Conservation (phyloP, 64 coral and sea anemone genomes). For the Stichodactyla helianthus region DNA sequence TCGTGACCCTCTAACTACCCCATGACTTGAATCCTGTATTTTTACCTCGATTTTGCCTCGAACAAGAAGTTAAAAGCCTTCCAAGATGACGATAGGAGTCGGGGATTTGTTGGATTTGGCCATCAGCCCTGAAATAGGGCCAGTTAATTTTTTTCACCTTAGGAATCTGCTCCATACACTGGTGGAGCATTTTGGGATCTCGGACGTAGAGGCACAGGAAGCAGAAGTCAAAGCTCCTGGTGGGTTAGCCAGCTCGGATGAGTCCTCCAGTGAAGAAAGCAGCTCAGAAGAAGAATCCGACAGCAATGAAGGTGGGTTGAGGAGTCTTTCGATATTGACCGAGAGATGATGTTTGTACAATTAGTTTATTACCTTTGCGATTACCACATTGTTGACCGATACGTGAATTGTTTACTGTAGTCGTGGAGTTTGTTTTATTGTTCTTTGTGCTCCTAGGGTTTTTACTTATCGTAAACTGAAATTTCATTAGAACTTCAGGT, state of each 20-base stretch:
- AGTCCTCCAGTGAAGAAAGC: constrained; percentile 40
- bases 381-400: constrained; percentile 15
- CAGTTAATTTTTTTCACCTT: constrained; percentile 92
- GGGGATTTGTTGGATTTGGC: constrained; percentile 79
- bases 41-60: background rate
- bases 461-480: background rate
- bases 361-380: constrained; percentile 21
- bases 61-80: background rate
- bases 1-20: background rate
- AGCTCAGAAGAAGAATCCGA: constrained; percentile 30
- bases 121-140: constrained; percentile 88
- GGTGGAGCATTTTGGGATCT: constrained; percentile 78
- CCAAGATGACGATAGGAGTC: constrained; percentile 69
- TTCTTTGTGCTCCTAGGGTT: background rate
- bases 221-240: constrained; percentile 54
- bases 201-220: constrained; percentile 76
- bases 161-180: constrained; percentile 80
- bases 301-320: constrained; percentile 66
- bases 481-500: background rate
- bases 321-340: background rate
- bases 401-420: constrained; percentile 17
- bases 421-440: background rate
- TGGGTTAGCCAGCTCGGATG: constrained; percentile 50
- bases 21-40: background rate
- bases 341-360: background rate